phyloP scores from a whole-genome alignment of 2,113 vertebrate species.

The Telmatochromis brachygnathus region DNA sequence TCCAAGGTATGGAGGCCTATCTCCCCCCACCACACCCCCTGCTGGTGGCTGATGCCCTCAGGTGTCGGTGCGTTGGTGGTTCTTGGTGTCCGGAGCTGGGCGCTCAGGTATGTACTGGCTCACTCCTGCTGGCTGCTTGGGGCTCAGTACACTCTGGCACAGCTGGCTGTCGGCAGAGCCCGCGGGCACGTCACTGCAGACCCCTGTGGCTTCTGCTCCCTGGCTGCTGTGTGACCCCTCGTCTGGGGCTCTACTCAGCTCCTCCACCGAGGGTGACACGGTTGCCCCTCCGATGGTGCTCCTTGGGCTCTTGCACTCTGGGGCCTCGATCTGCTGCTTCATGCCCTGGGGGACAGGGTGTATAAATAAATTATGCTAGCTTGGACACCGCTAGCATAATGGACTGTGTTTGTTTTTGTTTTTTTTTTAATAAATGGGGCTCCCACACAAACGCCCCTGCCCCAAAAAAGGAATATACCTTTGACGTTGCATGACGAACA shows the following conservation, averaged over 20 bases:
- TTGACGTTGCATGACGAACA: background rate
- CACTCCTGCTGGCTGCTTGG: background rate
- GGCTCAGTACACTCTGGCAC: background rate
- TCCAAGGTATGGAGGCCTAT: background rate
- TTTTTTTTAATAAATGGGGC: background rate
- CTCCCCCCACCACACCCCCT: background rate
- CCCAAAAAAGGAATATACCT: background rate
- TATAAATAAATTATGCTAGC: background rate
- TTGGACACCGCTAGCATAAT: background rate
- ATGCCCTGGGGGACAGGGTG: background rate
- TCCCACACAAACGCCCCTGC: background rate
- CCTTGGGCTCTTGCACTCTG: background rate
- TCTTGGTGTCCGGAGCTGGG: background rate
- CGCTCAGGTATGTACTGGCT: accelerated
- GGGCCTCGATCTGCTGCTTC: background rate
- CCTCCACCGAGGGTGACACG: accelerated
- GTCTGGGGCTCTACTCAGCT: background rate
- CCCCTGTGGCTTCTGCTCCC: background rate
- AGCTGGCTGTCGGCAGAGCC: background rate
- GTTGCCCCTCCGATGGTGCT: background rate
- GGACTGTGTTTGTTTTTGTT: background rate
- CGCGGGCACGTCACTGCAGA: background rate
- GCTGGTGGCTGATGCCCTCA: background rate
- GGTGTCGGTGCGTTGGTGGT: background rate
- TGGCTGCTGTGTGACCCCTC: background rate